Base-by-base conservation (phyloP, 2,888 invertebrate genomes). In the Heliconius ismenius region DNA sequence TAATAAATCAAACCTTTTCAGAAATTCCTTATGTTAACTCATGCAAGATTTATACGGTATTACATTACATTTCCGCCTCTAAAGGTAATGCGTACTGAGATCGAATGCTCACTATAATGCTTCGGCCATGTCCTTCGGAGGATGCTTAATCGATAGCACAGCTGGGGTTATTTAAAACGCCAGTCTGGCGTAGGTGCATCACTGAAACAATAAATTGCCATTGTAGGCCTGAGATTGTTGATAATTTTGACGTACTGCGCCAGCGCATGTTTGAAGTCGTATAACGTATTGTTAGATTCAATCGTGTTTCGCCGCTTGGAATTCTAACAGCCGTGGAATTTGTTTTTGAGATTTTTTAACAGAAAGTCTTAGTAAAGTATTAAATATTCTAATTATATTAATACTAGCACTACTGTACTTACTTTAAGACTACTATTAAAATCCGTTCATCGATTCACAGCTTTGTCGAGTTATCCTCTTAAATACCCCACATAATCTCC, bases 131-230 rank as follows among this genome's bases (percentile, higher is more conserved):
- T 84, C 84, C 81, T 83, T 82, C 82, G 80, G 83, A 83, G 85
- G 85, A 83, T 84, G 83, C 84, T 86, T 85, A 83, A 84, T 84
- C 84, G 91, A 91, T 90, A 88, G 83, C 82, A 89, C 89, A 87
- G 85, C 84, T 82, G 79, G 77, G 83, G 84, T 82, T 89, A 88
- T 90, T 90, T 89, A 87, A 89, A 88, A 87, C 85, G 84, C 83
- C 82, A 79, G 81, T 80, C 81, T 79, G 82, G 87, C 88, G 88
- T 88, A 89, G 88, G 89, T 85, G 89, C 88, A 83, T 85, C 84
- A 84, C 83, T 85, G 82, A 83, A 86, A 89, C 88, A 87, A 90
- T 91, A 90, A 90, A 91, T 90, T 85, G 82, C 83, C 85, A 82
- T 86, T 88, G 84, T 84, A 82, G 83, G 82, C 81, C 78, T 79